phyloP scores from a whole-genome alignment of 53 echinoderm and acorn worm species.

The Mesocentrotus franciscanus region DNA sequence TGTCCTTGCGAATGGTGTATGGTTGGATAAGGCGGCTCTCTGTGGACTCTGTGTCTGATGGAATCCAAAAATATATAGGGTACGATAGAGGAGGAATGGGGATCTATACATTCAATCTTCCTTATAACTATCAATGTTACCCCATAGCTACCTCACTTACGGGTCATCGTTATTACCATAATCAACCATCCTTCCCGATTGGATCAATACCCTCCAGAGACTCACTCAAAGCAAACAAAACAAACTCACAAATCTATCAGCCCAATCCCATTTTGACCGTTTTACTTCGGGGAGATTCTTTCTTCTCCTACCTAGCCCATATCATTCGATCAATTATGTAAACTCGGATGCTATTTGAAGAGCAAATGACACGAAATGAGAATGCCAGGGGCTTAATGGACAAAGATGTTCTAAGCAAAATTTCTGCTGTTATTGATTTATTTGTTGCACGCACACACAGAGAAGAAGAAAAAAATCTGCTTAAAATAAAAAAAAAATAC shows the following conservation, averaged over 20 bases:
- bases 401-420: constrained; percentile 31
- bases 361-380: constrained; percentile 39
- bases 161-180: constrained; percentile 35
- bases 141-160: neutral
- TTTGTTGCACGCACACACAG: neutral
- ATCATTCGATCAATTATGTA: constrained; percentile 54
- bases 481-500: neutral
- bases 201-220: constrained; percentile 18
- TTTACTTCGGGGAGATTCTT: neutral
- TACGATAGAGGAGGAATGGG: neutral
- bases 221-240: neutral
- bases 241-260: neutral
- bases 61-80: neutral
- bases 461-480: neutral
- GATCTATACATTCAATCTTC: neutral
- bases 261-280: constrained; percentile 18
- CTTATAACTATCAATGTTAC: neutral
- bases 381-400: constrained; percentile 23
- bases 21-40: neutral
- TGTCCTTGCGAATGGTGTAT: neutral
- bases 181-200: neutral
- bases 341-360: constrained; percentile 56
- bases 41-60: neutral
- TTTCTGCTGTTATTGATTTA: neutral
- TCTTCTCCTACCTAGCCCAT: neutral